Evolutionary conservation across 2,797 vertebrate genomes (phyloP), one percentile per base, ranked within the genome.

Genomic region (Silurus aristotelis): DNA sequence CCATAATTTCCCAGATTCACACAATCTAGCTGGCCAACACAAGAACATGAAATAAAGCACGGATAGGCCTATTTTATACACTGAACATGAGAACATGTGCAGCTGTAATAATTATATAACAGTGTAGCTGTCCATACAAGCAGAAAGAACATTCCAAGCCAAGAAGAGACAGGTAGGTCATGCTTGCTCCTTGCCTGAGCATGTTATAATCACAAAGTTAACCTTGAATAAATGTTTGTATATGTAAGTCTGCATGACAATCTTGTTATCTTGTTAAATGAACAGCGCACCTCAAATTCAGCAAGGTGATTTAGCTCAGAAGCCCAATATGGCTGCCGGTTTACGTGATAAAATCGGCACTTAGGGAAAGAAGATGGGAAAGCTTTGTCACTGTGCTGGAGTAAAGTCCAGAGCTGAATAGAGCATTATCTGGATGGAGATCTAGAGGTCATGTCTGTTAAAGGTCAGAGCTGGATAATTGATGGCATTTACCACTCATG

Each of bases 381-480:
- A 82, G 80, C 55, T 56, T 46, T 55, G 67, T 85, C 67, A 73
- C 8, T 46, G 77, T 77, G 31, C 68, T 22, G 25, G 78, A 82
- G 63, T 75, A 68, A 64, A 9, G 27, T 25, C 8, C 25, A 46
- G 3, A 27, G 31, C 55, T 80, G 79, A 84, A 83, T 80, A n/a
- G 70, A 60, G 38, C 12, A 43, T 63, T 83, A 72, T 80, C 75
- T 48, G 48, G 43, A 13, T 46, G 8, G 58, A 84, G 48, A 70
- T 80, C 63, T 58, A 38, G 56, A 43, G 15, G 38, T 77, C 48
- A 17, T 67, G 78, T 48, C 6, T 75, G 22, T 61, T n/a, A 81
- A 88, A 83, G 85, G 83, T 80, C 83, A 80, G 77, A 58, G 22
- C 61, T 61, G 70, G 48, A 75, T 76, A 78, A 83, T 76, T 48